These are phyloP conservation scores for Erythrolamprus reginae DNA, from an alignment of 2,113 vertebrate genomes.

Conservation along the genomic window DNA sequence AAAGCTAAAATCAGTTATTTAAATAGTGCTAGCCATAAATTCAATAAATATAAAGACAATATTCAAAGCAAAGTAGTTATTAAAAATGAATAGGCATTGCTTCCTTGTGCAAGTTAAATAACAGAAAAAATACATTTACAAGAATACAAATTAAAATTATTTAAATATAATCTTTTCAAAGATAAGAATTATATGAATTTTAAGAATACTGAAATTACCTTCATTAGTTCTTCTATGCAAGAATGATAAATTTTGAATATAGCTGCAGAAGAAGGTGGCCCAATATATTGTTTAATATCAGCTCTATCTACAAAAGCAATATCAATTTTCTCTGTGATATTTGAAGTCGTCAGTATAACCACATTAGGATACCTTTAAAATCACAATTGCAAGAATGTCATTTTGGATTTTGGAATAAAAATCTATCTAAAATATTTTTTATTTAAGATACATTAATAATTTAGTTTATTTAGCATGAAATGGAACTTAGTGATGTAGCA, in stretches of 20 bases:
- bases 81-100: background rate
- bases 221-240: constrained; percentile 95
- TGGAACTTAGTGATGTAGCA: no score
- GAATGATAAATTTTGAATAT: constrained; percentile 95
- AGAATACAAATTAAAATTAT: background rate
- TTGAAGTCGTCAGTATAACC: constrained; percentile 95
- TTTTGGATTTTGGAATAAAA: background rate
- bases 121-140: background rate
- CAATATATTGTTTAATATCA: constrained; percentile 96
- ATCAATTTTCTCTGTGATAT: constrained; percentile 94
- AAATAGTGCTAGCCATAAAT: background rate
- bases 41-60: background rate
- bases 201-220: constrained; percentile 68
- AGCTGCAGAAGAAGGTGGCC: constrained; percentile 83
- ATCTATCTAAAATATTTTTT: no score
- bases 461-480: no score
- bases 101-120: background rate
- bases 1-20: background rate
- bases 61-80: background rate
- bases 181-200: background rate
- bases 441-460: no score
- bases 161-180: background rate
- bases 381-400: constrained; percentile 23
- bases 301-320: constrained; percentile 95
- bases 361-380: constrained; percentile 87